Conservation (phyloP, 1,140 invertebrate species). For the Carposina sasakii region DNA sequence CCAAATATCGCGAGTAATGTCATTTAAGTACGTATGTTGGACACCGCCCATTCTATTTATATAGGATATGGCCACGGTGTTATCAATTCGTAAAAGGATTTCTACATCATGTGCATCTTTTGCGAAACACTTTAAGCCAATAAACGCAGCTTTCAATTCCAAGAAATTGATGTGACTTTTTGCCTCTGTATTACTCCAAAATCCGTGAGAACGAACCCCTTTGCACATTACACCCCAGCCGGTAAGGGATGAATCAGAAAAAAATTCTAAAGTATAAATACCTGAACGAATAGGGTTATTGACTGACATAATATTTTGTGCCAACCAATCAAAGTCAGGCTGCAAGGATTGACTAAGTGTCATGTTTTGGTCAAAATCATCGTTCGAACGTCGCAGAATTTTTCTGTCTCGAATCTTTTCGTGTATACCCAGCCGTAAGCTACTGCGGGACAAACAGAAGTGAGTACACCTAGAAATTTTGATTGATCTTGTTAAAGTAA, state of each 20-base stretch:
- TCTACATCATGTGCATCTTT: conserved; percentile 1
- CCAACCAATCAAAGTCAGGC: conserved; percentile 34
- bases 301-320: conserved; percentile 16
- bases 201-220: conserved; percentile 21
- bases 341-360: not conserved
- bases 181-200: conserved; percentile 24
- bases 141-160: conserved; percentile 30
- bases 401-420: conserved; percentile 23
- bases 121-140: conserved; percentile 31
- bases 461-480: conserved; percentile 24
- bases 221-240: conserved; percentile 32
- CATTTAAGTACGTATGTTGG: conserved; percentile 20
- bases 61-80: conserved; percentile 32
- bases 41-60: conserved; percentile 33
- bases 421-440: conserved; percentile 29
- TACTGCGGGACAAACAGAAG: conserved; percentile 22
- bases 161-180: conserved; percentile 30
- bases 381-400: conserved; percentile 8
- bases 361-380: conserved; percentile 14
- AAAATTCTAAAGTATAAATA: conserved; percentile 23
- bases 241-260: conserved; percentile 29
- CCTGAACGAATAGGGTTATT: conserved; percentile 14
- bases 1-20: conserved; percentile 27
- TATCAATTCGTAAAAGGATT: conserved; percentile 26
- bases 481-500: conserved; percentile 13